Evolutionary conservation across 2,888 invertebrate genomes (phyloP).

Genomic region (Cenopis cana): DNA sequence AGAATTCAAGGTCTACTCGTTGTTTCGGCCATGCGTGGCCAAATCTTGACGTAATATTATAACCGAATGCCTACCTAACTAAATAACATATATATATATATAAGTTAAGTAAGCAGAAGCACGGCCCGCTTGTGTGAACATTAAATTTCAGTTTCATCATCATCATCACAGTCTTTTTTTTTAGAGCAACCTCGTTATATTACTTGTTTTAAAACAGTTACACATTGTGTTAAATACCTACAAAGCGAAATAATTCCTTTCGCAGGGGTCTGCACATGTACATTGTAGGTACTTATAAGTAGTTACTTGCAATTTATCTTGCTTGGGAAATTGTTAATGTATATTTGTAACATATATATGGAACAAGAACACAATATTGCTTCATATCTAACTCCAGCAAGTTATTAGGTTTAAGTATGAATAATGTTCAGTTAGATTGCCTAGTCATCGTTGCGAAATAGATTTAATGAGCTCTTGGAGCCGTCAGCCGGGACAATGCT

Average conservation of each 20-base stretch:
- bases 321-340: constrained; percentile 42
- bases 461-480: constrained; percentile 40
- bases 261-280: constrained; percentile 14
- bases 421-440: constrained; percentile 44
- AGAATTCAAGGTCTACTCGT: constrained; percentile 48
- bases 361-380: constrained; percentile 40
- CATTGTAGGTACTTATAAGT: too few relatives aligned
- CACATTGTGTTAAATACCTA: not conserved
- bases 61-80: constrained; percentile 27
- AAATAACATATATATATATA: constrained; percentile 19
- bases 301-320: not conserved
- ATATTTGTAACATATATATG: constrained; percentile 41
- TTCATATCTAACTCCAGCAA: constrained; percentile 35
- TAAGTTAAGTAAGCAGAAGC: too few relatives aligned
- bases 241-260: not conserved
- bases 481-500: constrained; percentile 48
- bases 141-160: constrained; percentile 35
- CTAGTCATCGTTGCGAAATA: constrained; percentile 40
- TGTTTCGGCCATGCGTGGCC: constrained; percentile 45
- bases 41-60: constrained; percentile 49
- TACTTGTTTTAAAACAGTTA: constrained; percentile 1
- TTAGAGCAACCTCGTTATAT: not conserved
- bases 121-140: constrained; percentile 13
- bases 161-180: constrained; percentile 9
- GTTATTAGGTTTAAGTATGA: constrained; percentile 44